Percentiles rank a stretch among this genome's conserved stretches.
Evolutionary conservation across 2,888 invertebrate genomes (phyloP).

Genomic region (Torymus aiolomorphi): DNA sequence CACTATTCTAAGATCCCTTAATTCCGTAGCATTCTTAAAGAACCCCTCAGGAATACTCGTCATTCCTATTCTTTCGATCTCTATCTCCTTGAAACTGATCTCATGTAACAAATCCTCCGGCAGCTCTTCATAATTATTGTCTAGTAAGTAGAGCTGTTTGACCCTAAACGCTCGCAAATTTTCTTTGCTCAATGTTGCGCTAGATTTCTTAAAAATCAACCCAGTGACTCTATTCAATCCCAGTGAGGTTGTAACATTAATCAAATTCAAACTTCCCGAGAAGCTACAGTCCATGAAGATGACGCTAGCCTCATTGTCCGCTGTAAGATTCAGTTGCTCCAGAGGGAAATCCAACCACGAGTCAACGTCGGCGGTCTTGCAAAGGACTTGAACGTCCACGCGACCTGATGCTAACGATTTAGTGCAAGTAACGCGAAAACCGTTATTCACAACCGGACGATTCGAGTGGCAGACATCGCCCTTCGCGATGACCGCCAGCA

Average conservation of each 20-base stretch:
- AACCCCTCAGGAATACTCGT: constrained; percentile 78
- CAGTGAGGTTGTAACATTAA: constrained; percentile 25
- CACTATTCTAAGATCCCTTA: constrained; percentile 81
- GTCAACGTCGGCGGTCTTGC: neutral
- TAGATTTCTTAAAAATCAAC: constrained; percentile 10
- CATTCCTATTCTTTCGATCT: neutral
- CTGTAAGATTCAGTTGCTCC: neutral
- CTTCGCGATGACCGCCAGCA: neutral
- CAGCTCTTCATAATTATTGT: neutral
- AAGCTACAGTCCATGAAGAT: constrained; percentile 33
- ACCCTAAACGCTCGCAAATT: neutral
- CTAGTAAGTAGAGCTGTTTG: neutral
- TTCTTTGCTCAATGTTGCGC: neutral
- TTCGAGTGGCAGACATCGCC: constrained; percentile 6
- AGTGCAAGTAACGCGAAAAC: neutral
- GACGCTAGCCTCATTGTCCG: neutral
- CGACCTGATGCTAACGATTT: neutral
- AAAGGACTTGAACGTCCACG: constrained; percentile 1
- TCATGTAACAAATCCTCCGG: constrained; percentile 25
- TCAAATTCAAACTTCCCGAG: constrained; percentile 8
- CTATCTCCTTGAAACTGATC: neutral
- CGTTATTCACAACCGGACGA: neutral
- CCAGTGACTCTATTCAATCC: constrained; percentile 11
- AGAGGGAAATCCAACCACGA: constrained; percentile 6
- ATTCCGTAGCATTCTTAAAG: constrained; percentile 80